Conservation (phyloP, 2,797 vertebrate species). For the Pangasius macronema region DNA sequence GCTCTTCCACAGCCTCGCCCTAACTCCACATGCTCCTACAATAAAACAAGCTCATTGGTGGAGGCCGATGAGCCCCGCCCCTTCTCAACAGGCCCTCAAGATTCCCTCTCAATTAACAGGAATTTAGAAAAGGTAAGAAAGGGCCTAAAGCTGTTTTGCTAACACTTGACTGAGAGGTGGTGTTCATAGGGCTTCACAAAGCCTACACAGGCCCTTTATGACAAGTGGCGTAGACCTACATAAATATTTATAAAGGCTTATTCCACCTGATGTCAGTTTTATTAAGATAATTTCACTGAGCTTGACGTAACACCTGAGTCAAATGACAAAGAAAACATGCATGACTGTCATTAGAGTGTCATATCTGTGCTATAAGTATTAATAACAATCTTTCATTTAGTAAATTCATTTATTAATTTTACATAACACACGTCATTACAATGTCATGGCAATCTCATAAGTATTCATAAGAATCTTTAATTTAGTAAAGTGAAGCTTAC, state of each 20-base stretch:
- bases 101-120: slow-evolving; percentile 63
- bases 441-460: background rate
- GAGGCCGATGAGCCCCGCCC: slow-evolving; percentile 73
- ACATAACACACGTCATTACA: background rate
- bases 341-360: background rate
- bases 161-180: background rate
- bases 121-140: slow-evolving; percentile 67
- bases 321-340: background rate
- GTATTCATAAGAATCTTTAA: background rate
- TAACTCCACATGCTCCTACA: slow-evolving; percentile 75
- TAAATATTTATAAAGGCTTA: background rate
- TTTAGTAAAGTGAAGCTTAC: background rate
- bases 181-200: background rate
- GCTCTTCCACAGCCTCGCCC: slow-evolving; percentile 73
- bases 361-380: background rate
- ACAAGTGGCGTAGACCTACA: background rate
- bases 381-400: background rate
- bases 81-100: slow-evolving; percentile 74
- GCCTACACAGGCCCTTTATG: background rate
- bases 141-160: background rate
- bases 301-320: background rate
- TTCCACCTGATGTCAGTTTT: background rate
- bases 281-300: background rate
- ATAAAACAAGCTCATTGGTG: slow-evolving; percentile 71
- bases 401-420: background rate